These are phyloP conservation scores for Arge pagana DNA, from an alignment of 2,888 invertebrate genomes.

Conservation along the genomic window DNA sequence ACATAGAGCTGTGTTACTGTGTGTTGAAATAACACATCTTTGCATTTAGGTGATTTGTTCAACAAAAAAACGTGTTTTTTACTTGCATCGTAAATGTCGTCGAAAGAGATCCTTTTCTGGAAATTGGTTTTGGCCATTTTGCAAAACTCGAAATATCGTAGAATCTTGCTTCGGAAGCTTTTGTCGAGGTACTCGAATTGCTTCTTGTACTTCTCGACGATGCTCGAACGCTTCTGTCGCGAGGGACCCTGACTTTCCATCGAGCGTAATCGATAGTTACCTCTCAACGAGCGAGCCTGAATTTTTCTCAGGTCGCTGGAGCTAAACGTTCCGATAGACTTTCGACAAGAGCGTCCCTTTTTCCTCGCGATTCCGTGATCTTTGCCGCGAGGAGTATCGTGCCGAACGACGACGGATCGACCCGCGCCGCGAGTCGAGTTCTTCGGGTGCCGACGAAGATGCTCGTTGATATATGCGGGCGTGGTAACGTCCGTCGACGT, in stretches of 20 bases:
- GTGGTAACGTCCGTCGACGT: not conserved
- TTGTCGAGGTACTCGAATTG: constrained; percentile 27
- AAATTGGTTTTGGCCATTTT: constrained; percentile 37
- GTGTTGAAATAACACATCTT: too few relatives aligned
- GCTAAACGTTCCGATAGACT: constrained; percentile 3
- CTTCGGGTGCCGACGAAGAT: too few relatives aligned
- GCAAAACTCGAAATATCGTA: constrained; percentile 40
- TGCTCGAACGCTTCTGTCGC: not conserved
- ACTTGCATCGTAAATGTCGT: constrained; percentile 32
- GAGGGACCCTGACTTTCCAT: not conserved
- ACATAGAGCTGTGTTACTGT: too few relatives aligned
- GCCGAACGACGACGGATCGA: too few relatives aligned
- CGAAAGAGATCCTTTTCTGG: constrained; percentile 31
- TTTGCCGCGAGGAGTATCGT: too few relatives aligned
- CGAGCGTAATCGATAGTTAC: not conserved
- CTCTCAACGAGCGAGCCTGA: not conserved
- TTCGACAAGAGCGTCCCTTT: constrained; percentile 3
- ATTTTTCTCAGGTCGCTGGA: not conserved
- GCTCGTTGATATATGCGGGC: too few relatives aligned
- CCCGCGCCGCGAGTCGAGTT: too few relatives aligned
- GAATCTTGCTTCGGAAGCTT: constrained; percentile 38
- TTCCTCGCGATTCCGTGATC: too few relatives aligned
- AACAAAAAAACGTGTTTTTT: too few relatives aligned
- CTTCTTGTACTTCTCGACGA: constrained; percentile 14
- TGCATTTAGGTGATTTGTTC: too few relatives aligned